These are phyloP conservation scores for Papilio aristodemus DNA, from an alignment of 1,140 invertebrate genomes.

Conservation along the genomic window DNA sequence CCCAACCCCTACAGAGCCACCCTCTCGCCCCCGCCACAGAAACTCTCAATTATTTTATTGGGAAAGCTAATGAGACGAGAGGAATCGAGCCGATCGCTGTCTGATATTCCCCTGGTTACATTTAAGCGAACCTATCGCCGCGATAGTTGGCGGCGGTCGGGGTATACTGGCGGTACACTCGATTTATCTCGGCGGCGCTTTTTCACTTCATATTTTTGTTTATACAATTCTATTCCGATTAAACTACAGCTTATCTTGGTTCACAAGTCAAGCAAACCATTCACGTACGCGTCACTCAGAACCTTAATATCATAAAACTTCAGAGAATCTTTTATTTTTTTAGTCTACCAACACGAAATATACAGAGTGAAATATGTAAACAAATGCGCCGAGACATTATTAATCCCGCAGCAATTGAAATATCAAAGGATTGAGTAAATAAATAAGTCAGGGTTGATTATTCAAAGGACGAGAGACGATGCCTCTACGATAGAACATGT, in stretches of 20 bases:
- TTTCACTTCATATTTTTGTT: constrained; percentile 14
- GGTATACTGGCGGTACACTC: not conserved
- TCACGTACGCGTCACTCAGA: too few species aligned
- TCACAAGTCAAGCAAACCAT: not conserved
- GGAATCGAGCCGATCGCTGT: constrained; percentile 55
- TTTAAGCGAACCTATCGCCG: constrained; percentile 32
- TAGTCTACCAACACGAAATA: not conserved
- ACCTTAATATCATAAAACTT: not conserved
- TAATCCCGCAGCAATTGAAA: constrained; percentile 20
- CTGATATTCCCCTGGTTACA: constrained; percentile 55
- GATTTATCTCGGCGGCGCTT: constrained; percentile 6
- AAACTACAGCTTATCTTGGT: not conserved
- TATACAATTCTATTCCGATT: not conserved
- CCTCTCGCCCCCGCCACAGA: constrained; percentile 57
- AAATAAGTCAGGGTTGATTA: constrained; percentile 30
- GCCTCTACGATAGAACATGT: not conserved
- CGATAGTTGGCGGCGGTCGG: constrained; percentile 1
- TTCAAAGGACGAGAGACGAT: constrained; percentile 19
- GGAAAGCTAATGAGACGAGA: constrained; percentile 76
- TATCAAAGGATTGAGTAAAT: constrained; percentile 30
- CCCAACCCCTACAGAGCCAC: constrained; percentile 44
- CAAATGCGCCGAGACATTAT: constrained; percentile 10
- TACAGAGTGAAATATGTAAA: constrained; percentile 1
- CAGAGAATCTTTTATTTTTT: not conserved
- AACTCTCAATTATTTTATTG: constrained; percentile 79